Evolutionary conservation across 2,888 invertebrate genomes (phyloP), one percentile per base, ranked within the genome.

Genomic region (Notodonta ziczac): DNA sequence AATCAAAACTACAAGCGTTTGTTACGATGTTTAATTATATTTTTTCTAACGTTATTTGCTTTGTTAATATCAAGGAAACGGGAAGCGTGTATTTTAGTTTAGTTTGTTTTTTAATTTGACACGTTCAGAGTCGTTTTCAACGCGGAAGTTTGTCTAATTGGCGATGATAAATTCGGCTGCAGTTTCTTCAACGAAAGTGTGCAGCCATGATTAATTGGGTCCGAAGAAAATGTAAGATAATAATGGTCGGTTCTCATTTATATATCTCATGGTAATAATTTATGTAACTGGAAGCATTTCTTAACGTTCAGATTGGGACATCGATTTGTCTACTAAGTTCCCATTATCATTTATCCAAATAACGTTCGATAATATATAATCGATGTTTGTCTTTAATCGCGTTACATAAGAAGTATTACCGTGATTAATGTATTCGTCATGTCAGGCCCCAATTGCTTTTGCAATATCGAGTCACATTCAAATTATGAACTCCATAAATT

Each of bases 141-240:
- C 84, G 78, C 90, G 91, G 91, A 92, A 90, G 86, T 72, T 62
- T 66, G 59, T 62, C 84, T 88, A 89, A 90, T 91, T 90, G 84
- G 84, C 81, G 77, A 84, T 83, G 84, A 89, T 87, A 84, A 87
- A 88, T 87, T 82, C 67, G 68, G 60, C 78, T 77, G 77, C 83
- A 75, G 76, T 82, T 78, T 80, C 80, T 65, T 74, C 78, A 76
- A 73, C 63, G 64, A 78, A 77, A 73, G 54, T 63, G 62, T 66
- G 60, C 60, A 57, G 54, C 58, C 58, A 60, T 74, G 77, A 77
- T 74, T 66, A 63, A 77, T 77, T 56, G 58, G 8, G 14, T 10
- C 24, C 12, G 58, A 51, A 51, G 55, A 59, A 65, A 52, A 52
- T 68, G 70, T 74, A 66, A 62, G 64, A 65, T 58, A 57, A 58